These are phyloP conservation scores for Conopomorpha cramerella DNA, from an alignment of 1,140 invertebrate genomes.

Conservation along the genomic window DNA sequence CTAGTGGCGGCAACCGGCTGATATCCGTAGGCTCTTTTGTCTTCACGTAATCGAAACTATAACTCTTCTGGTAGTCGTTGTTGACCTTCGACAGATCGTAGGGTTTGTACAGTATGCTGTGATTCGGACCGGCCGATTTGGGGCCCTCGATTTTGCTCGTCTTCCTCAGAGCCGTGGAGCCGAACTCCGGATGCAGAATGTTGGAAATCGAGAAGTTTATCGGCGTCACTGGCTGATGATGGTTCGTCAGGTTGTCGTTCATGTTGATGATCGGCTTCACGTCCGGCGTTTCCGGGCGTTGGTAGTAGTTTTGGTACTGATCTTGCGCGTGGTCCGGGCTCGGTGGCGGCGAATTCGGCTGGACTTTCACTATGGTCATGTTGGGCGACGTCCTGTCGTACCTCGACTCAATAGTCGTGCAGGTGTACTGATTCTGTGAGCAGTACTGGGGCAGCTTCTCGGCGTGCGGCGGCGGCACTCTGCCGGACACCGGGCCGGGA, in stretches of 20 bases:
- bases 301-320: conserved; percentile 25
- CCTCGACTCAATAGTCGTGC: conserved; percentile 37
- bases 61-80: conserved; percentile 18
- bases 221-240: conserved; percentile 19
- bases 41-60: conserved; percentile 36
- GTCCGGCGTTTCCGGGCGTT: conserved; percentile 33
- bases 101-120: conserved; percentile 51
- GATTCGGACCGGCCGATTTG: conserved; percentile 39
- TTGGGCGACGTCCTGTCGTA: conserved; percentile 22
- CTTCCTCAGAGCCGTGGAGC: conserved; percentile 39
- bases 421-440: conserved; percentile 39
- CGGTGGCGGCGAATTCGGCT: conserved; percentile 35
- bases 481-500: conserved; percentile 37
- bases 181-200: conserved; percentile 53
- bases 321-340: conserved; percentile 26
- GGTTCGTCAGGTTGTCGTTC: conserved; percentile 20
- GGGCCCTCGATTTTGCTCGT: conserved; percentile 49
- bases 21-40: conserved; percentile 29
- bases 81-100: conserved; percentile 38
- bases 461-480: conserved; percentile 36
- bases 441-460: conserved; percentile 16
- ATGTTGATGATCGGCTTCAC: conserved; percentile 33
- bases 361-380: conserved; percentile 39
- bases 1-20: conserved; percentile 51
- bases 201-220: conserved; percentile 50